Evolutionary conservation across 1,140 invertebrate genomes (phyloP).

Genomic region (Drosophila varians): DNA sequence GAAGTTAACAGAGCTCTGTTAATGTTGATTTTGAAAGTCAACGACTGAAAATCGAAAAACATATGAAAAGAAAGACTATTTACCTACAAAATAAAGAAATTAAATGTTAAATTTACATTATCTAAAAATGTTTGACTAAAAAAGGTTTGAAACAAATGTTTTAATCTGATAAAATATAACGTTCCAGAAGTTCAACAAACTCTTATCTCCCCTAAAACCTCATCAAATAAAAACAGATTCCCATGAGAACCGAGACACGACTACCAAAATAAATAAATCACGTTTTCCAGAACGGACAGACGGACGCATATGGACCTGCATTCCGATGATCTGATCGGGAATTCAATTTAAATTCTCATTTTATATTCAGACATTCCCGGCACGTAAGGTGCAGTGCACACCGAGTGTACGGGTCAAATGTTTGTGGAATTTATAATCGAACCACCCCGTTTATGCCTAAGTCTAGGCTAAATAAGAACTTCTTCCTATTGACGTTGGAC

Average conservation of each 20-base stretch:
- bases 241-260: background rate
- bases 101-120: too few species aligned
- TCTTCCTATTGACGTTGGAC: background rate
- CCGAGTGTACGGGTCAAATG: constrained; percentile 7
- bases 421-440: constrained; percentile 46
- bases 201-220: constrained; percentile 26
- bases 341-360: constrained; percentile 6
- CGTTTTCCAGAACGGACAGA: constrained; percentile 11
- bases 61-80: too few species aligned
- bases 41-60: too few species aligned
- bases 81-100: too few species aligned
- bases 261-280: constrained; percentile 31
- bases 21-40: background rate
- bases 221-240: background rate
- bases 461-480: background rate
- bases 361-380: constrained; percentile 18
- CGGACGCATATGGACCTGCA: constrained; percentile 27
- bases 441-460: background rate
- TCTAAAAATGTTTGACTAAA: too few species aligned
- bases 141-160: background rate
- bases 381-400: constrained; percentile 22
- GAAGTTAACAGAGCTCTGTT: background rate
- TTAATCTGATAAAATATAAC: background rate
- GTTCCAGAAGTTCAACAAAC: constrained; percentile 16
- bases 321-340: constrained; percentile 12